These are phyloP conservation scores for Cryptocephalus primarius DNA, from an alignment of 2,888 invertebrate species.

Conservation along the genomic window DNA sequence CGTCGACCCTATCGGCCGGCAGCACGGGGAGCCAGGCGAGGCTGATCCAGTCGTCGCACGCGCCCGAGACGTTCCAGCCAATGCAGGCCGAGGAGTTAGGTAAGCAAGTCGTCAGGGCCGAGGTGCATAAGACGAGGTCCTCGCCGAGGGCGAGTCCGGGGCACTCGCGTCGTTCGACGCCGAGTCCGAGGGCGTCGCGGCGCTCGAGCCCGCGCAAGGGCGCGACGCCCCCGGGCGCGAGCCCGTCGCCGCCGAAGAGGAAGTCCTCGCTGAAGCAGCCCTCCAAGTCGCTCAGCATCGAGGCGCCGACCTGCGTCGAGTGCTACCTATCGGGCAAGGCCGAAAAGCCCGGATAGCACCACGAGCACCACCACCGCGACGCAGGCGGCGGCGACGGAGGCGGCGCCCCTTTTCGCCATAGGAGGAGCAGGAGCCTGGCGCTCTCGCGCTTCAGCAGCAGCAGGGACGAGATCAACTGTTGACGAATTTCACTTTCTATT, in stretches of 20 bases:
- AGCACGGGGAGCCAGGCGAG: slow-evolving; percentile 89
- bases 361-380: slow-evolving; percentile 1
- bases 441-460: slow-evolving; percentile 15
- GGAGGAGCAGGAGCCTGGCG: slow-evolving; percentile 18
- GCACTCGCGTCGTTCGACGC: slow-evolving; percentile 16
- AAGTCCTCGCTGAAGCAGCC: slow-evolving; percentile 34
- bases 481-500: slow-evolving; percentile 4
- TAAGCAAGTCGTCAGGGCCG: slow-evolving; percentile 49
- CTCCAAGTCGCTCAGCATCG: slow-evolving; percentile 49
- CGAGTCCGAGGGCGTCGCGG: slow-evolving; percentile 16
- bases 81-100: slow-evolving; percentile 81
- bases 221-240: slow-evolving; percentile 18
- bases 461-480: slow-evolving; percentile 30
- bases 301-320: slow-evolving; percentile 62
- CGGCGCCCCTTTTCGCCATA: slow-evolving; percentile 1
- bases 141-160: slow-evolving; percentile 12
- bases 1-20: slow-evolving; percentile 86
- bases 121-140: slow-evolving; percentile 26
- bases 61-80: slow-evolving; percentile 85
- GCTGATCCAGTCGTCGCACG: slow-evolving; percentile 87
- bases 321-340: slow-evolving; percentile 56
- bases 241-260: slow-evolving; percentile 21
- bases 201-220: slow-evolving; percentile 23
- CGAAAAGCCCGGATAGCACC: slow-evolving; percentile 33
- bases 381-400: background rate